Evolutionary conservation across 2,797 vertebrate genomes (phyloP), one percentile per base, ranked within the genome.

Genomic region (Peromyscus eremicus): DNA sequence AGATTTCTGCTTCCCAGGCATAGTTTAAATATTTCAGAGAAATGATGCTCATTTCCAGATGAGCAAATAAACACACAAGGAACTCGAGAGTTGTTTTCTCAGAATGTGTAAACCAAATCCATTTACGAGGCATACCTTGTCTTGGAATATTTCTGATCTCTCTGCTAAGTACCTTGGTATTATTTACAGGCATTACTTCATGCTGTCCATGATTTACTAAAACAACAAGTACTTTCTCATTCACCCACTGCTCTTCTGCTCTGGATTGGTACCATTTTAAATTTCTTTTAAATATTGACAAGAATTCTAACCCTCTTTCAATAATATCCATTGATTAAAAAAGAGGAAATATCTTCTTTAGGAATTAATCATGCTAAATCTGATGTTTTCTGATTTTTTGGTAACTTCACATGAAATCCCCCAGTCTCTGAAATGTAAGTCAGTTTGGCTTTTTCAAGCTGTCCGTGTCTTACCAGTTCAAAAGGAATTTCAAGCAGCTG

Each of bases 1-100:
- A 96, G 82, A 99, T 94, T 82, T 99, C 99, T 88, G 99, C 99
- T 98, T 98, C 97, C 99, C 99, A 99, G 32, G 95, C 91, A 25
- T 89, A 91, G 82, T 99, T 93, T 37, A 98, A 98, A 1, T 97
- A 98, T 86, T 93, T 91, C 43, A 98, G 86, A 98, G 99, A 99
- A 79, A 98, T 82, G 37, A 99, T 87, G 68, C 94, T 98, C 94
- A 99, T 87, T 94, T 99, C 98, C 95, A 89, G 91, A 77, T 96
- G 95, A 60, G 98, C 91, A 46, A 99, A 86, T 19, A 94, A 81
- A 92, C 97, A 97, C 94, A 97, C 79, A 87, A 98, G 86, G 32
- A 90, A 87, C 52, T 94, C 89, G 95, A 98, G 85, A 0, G 95
- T 27, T 7, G 86, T 82, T 68, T 87, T 97, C 12, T 95, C 95